Evolutionary conservation across 2,113 vertebrate genomes (phyloP).

Genomic region (Arvicanthis niloticus): DNA sequence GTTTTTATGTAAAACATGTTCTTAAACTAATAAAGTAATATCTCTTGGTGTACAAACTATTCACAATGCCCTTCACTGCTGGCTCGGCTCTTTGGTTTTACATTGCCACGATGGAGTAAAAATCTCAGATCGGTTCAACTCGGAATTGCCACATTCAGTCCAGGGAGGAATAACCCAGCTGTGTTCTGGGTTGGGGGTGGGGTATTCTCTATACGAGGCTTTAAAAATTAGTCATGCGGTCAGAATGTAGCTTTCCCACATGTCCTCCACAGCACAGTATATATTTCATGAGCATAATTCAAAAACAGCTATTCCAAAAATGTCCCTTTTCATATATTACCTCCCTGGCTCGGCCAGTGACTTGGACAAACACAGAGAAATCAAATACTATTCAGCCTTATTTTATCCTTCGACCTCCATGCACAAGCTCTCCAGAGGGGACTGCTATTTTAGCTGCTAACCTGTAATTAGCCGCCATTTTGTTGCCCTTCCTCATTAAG

Average conservation of each 20-base stretch:
- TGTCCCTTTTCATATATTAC: constrained; percentile 72
- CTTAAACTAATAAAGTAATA: constrained; percentile 79
- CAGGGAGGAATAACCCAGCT: constrained; percentile 77
- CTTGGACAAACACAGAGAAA: constrained; percentile 80
- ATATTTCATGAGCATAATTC: constrained; percentile 72
- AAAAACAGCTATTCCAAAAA: constrained; percentile 81
- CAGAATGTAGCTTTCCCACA: constrained; percentile 79
- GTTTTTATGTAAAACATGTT: constrained; percentile 82
- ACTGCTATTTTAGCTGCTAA: constrained; percentile 54
- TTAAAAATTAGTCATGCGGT: constrained; percentile 83
- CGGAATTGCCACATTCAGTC: constrained; percentile 74
- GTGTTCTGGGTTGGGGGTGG: constrained; percentile 71
- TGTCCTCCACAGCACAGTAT: constrained; percentile 57
- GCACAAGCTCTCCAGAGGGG: constrained; percentile 72
- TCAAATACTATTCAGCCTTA: constrained; percentile 66
- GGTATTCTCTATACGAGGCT: constrained; percentile 67
- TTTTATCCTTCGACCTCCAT: constrained; percentile 64
- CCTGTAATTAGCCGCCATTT: constrained; percentile 66
- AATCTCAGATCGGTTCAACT: constrained; percentile 71
- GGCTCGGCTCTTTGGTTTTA: constrained; percentile 38
- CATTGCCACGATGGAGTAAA: constrained; percentile 52
- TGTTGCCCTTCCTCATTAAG: constrained; percentile 26
- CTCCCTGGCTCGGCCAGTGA: constrained; percentile 69
- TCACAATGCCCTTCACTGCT: constrained; percentile 27
- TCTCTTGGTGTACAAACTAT: constrained; percentile 78